phyloP scores from a whole-genome alignment of 30 jellyfish, hydroid and myxozoan genomes.

The Aurelia sp. region DNA sequence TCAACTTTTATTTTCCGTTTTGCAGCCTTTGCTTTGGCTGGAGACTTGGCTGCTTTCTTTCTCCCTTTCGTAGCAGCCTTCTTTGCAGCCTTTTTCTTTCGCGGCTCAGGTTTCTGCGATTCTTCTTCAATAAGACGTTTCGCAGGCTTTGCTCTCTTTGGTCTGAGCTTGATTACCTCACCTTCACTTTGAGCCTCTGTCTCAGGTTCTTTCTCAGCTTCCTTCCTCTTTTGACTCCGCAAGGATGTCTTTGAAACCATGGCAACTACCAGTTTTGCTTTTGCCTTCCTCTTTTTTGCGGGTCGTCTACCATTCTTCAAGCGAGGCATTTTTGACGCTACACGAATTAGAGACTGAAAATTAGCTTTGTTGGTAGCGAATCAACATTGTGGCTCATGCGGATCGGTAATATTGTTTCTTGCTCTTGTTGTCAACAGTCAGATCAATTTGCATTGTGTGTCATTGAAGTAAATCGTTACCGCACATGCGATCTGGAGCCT shows the following conservation, averaged over 20 bases:
- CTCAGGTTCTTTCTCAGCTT: constrained; percentile 20
- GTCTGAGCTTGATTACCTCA: constrained; percentile 33
- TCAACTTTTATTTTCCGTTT: constrained; percentile 11
- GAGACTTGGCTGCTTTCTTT: constrained; percentile 24
- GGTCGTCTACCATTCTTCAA: constrained; percentile 71
- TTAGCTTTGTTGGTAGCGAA: too few relatives aligned
- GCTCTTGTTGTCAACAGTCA: too few relatives aligned
- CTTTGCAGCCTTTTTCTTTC: constrained; percentile 27
- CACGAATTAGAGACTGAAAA: background rate
- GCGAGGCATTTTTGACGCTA: constrained; percentile 54
- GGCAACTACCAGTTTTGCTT: constrained; percentile 66
- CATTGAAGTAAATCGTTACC: too few relatives aligned
- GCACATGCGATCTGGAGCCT: too few relatives aligned
- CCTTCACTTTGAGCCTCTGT: constrained; percentile 32
- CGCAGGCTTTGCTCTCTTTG: constrained; percentile 56
- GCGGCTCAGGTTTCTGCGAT: background rate
- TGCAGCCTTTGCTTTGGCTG: constrained; percentile 8
- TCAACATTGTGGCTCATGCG: too few relatives aligned
- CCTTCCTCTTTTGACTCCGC: constrained; percentile 39
- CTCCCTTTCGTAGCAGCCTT: constrained; percentile 26
- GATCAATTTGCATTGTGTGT: too few relatives aligned
- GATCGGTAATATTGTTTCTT: too few relatives aligned
- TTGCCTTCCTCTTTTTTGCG: constrained; percentile 42
- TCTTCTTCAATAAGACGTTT: constrained; percentile 48
- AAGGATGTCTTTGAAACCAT: constrained; percentile 62